Evolutionary conservation across 2,888 invertebrate species (phyloP), one percentile per base, ranked within the genome.

Genomic region (Exocentrus adspersus): DNA sequence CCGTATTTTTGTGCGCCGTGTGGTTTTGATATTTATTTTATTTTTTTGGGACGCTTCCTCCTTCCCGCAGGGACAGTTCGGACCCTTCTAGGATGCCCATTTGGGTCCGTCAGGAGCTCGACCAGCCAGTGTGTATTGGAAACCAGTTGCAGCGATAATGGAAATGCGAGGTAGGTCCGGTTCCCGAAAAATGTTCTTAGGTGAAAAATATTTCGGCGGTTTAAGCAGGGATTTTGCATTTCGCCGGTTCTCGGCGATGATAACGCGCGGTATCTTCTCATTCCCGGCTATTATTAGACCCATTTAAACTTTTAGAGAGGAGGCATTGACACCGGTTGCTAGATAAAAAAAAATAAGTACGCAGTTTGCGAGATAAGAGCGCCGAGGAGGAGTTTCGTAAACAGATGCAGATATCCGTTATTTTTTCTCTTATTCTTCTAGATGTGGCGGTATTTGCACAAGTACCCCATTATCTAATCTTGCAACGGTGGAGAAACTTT

Each of bases 81-180:
- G 16, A 17, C 51, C 37, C 32, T 56, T 14, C 17, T 56, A 62
- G 46, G 43, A 62, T 56, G 62, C 62, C 46, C 48, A 48, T 20
- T 50, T 48, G 54, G 54, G 32, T 30, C 46, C 37, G 6, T n/a
- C 32, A 37, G 62, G 30, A 24, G 60, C 45, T 63, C 51, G 57
- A 30, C 20, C 60, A 43, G 43, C 52, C 56, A 60, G 62, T 69
- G 69, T 59, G 64, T 67, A 59, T 56, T 59, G 16, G 60, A 60
- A 60, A 60, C 58, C 14, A 45, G 57, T 63, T 56, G 67, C 52
- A 43, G 57, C 72, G 65, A 74, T 74, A 72, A 81, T 81, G 81
- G 81, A 80, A 80, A 81, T 81, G 81, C 78, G 80, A 78, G 81
- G 81, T 81, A 79, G 68, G 79, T 80, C 60, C 48, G 43, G 16